Base-by-base conservation (phyloP, 2,797 vertebrate genomes). In the Leptodactylus fallax region DNA sequence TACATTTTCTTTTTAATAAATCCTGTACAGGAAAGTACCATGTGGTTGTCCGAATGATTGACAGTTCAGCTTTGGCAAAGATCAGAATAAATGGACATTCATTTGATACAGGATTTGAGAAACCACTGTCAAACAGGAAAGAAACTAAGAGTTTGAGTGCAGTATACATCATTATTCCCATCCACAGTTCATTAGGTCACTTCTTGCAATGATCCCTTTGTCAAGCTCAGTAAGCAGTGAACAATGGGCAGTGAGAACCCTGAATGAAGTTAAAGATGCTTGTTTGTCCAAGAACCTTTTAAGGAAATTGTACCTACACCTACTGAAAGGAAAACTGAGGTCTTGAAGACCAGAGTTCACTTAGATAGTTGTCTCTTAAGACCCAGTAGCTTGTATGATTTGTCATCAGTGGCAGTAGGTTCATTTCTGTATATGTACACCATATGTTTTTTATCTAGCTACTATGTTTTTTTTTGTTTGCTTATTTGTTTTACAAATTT, bases 161-260 rank as follows among this genome's bases (percentile, higher is more conserved):
- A 56, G 77, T 61, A 45, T 60, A 60, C 12, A 60, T 79, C 19
- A 79, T 60, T 79, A 79, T 79, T 60, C 56, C 56, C 25, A 60
- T 79, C 56, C 55, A 21, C 11, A 56, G 55, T 79, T 79, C 25
- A 27, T 27, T 56, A 36, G 45, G 45, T 51, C 45, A 74, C 19
- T 79, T 79, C 25, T 60, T 60, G 55, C 55, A 45, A 51, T 74
- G 45, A 74, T 74, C 71, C 9, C 71, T 74, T 74, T 74, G 71
- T 74, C 71, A 51, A 19, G 47, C 47, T 51, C 45, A 74, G 69
- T 71, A 71, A 71, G 69, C 27, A 45, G 27, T 9, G 69, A 17
- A 71, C 69, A 71, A 71, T 71, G 16, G 69, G 7, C 8, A 45
- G 69, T 71, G 16, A 71, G 69, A 36, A 36, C 11, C 65, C 65